Conservation (phyloP, 2,113 vertebrate genomes). For the Poecile atricapillus region DNA sequence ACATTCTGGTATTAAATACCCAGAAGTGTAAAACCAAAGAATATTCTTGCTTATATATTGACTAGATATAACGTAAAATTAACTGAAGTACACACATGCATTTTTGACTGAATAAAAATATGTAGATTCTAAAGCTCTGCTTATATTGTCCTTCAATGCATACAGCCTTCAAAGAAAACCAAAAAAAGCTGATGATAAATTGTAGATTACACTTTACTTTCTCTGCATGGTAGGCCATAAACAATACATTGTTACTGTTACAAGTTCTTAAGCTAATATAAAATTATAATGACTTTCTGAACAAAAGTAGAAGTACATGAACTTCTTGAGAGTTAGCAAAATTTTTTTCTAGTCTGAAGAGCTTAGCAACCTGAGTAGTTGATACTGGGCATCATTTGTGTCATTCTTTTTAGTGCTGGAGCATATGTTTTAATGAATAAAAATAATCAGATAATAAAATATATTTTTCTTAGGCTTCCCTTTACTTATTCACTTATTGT, state of each 20-base stretch:
- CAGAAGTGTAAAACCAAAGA: not conserved
- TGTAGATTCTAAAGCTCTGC: not conserved
- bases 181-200: not conserved
- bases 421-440: not conserved
- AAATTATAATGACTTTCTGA: not conserved
- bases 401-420: not conserved
- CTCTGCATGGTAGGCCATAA: not conserved
- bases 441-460: not conserved
- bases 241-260: not conserved
- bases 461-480: not conserved
- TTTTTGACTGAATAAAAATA: not conserved
- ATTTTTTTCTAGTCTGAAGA: not conserved
- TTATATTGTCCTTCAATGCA: not conserved
- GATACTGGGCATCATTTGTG: not conserved
- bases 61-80: not conserved
- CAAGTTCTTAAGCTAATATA: not conserved
- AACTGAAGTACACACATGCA: not conserved
- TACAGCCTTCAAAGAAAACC: not conserved
- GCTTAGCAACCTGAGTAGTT: not conserved
- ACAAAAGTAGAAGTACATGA: not conserved
- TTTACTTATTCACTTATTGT: not conserved
- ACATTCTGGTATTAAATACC: not conserved
- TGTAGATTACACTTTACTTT: not conserved
- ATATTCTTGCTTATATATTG: not conserved
- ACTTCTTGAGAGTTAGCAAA: not conserved